Percentiles rank a stretch among this genome's conserved stretches.
Conservation (phyloP, 2,113 vertebrate species). For the Seriola rivoliana region DNA sequence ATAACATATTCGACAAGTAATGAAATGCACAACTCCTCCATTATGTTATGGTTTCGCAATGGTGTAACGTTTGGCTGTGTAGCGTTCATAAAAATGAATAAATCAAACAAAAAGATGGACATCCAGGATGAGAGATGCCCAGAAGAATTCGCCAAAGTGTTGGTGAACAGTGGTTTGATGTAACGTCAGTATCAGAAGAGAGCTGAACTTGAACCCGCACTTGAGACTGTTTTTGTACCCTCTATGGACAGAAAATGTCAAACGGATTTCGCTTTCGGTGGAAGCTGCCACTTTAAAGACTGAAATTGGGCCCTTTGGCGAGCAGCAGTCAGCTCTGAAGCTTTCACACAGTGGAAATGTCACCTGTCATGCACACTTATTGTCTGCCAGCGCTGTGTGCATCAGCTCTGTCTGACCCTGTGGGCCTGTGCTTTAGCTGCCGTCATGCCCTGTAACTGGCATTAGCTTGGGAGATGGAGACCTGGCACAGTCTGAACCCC, state of each 20-base stretch:
- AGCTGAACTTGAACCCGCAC: conserved; percentile 46
- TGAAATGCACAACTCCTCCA: neutral
- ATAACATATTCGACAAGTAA: neutral
- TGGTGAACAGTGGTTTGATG: conserved; percentile 23
- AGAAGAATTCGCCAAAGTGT: neutral
- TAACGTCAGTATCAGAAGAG: conserved; percentile 37
- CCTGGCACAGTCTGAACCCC: conserved; percentile 29
- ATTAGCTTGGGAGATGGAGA: conserved; percentile 37
- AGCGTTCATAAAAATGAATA: neutral
- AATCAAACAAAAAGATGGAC: neutral
- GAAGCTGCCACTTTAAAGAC: conserved; percentile 62
- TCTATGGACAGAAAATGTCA: conserved; percentile 68
- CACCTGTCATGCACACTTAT: conserved; percentile 78
- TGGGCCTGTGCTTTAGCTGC: conserved; percentile 58
- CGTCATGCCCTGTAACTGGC: conserved; percentile 59
- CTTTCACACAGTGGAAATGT: conserved; percentile 78
- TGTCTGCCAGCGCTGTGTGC: conserved; percentile 56
- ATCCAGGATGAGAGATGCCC: neutral
- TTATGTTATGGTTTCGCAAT: neutral
- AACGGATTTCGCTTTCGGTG: conserved; percentile 57
- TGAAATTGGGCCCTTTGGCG: conserved; percentile 74
- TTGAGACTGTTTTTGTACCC: conserved; percentile 44
- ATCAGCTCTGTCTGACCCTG: conserved; percentile 58
- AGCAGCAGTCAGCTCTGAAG: conserved; percentile 69
- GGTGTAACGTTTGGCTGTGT: neutral